Evolutionary conservation across 2,797 vertebrate genomes (phyloP).

Genomic region (Hozukius guyotensis): DNA sequence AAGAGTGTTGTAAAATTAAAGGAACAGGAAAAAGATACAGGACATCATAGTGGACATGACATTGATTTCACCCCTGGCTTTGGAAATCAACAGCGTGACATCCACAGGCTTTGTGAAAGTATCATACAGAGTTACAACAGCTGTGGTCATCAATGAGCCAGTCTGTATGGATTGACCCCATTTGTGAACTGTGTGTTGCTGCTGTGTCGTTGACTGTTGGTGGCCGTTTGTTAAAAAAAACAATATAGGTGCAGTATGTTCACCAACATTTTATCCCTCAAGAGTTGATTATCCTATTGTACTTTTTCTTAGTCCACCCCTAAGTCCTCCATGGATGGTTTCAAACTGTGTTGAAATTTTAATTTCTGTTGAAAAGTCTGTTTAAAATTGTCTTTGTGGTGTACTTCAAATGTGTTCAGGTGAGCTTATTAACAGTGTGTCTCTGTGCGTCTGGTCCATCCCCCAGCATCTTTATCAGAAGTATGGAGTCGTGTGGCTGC

Average conservation of each 20-base stretch:
- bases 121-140: constrained; percentile 17
- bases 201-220: background rate
- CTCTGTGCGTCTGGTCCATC: constrained; percentile 20
- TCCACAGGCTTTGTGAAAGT: constrained; percentile 4
- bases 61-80: constrained; percentile 19
- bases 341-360: background rate
- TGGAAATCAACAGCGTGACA: constrained; percentile 14
- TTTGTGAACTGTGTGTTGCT: constrained; percentile 9
- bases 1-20: background rate
- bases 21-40: background rate
- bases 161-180: constrained; percentile 57
- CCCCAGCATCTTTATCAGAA: constrained; percentile 47
- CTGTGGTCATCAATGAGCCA: constrained; percentile 31
- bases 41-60: background rate
- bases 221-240: background rate
- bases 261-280: background rate
- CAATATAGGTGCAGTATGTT: background rate
- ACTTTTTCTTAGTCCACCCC: background rate
- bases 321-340: background rate
- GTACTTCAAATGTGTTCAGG: background rate
- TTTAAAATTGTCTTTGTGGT: background rate
- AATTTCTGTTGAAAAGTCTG: background rate
- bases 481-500: constrained; percentile 60
- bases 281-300: background rate
- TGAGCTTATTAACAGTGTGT: background rate